These are phyloP conservation scores for Cybosia mesomella DNA, from an alignment of 2,888 invertebrate species.

Conservation along the genomic window DNA sequence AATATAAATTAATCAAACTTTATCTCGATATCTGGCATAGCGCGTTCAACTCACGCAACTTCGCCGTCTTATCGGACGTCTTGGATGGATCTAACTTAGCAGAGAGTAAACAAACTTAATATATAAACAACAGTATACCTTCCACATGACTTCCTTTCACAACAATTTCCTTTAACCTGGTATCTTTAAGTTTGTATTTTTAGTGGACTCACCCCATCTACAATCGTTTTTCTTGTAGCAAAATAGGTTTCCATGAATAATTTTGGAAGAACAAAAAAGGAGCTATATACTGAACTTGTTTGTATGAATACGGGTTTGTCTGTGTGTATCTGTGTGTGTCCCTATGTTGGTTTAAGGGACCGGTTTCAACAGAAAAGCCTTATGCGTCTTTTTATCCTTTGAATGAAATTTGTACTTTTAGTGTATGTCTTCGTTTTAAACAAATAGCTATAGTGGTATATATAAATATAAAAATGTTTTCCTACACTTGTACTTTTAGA, in stretches of 20 bases:
- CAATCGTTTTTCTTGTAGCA: background rate
- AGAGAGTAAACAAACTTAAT: conserved; percentile 15
- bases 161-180: background rate
- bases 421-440: too few species aligned
- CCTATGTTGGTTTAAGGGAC: too few species aligned
- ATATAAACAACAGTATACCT: conserved; percentile 10
- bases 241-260: background rate
- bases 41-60: conserved; percentile 5
- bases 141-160: conserved; percentile 1
- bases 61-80: conserved; percentile 4
- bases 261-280: too few species aligned
- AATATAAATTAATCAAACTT: conserved; percentile 10
- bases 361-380: too few species aligned
- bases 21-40: conserved; percentile 4
- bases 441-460: too few species aligned
- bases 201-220: background rate
- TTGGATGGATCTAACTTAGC: conserved; percentile 11
- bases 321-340: too few species aligned
- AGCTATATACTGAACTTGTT: too few species aligned
- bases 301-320: too few species aligned
- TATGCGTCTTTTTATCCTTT: too few species aligned
- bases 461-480: too few species aligned
- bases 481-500: too few species aligned
- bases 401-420: too few species aligned
- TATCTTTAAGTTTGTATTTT: background rate